Percentiles rank a stretch among this genome's conserved stretches.
These are phyloP conservation scores for Tamandua tetradactyla DNA, from an alignment of 2,797 vertebrate species.

Conservation along the genomic window DNA sequence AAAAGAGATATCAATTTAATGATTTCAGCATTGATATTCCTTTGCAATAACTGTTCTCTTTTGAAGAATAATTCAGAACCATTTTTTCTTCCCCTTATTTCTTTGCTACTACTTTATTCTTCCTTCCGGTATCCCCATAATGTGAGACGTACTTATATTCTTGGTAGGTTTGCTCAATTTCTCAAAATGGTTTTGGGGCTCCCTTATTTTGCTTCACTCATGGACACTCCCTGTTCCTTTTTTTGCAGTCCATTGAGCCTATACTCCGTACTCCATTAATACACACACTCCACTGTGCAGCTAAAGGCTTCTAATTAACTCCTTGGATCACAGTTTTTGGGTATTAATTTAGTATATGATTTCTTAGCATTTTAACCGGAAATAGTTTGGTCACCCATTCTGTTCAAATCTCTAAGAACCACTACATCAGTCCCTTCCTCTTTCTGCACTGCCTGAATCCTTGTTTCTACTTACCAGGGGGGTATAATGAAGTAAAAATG, in stretches of 20 bases:
- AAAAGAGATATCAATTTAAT: no score
- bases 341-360: slow-evolving; percentile 58
- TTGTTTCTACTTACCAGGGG: neutral
- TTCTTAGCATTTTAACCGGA: slow-evolving; percentile 48
- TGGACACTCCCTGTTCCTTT: neutral
- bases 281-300: slow-evolving; percentile 47
- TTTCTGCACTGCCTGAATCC: neutral
- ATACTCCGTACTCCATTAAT: no score
- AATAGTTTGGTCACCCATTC: neutral
- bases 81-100: neutral
- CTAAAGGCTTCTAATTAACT: slow-evolving; percentile 71
- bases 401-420: neutral
- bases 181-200: slow-evolving; percentile 30
- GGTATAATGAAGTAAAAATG: neutral
- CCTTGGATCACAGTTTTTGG: slow-evolving; percentile 57
- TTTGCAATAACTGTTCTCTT: neutral
- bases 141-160: neutral
- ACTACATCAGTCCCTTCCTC: neutral
- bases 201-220: slow-evolving; percentile 13
- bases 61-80: neutral
- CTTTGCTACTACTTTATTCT: neutral
- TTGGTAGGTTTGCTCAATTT: neutral
- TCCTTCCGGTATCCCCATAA: neutral
- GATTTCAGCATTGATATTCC: no score
- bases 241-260: slow-evolving; percentile 54